Conservation (phyloP, 2,113 vertebrate species). For the Caracal caracal region DNA sequence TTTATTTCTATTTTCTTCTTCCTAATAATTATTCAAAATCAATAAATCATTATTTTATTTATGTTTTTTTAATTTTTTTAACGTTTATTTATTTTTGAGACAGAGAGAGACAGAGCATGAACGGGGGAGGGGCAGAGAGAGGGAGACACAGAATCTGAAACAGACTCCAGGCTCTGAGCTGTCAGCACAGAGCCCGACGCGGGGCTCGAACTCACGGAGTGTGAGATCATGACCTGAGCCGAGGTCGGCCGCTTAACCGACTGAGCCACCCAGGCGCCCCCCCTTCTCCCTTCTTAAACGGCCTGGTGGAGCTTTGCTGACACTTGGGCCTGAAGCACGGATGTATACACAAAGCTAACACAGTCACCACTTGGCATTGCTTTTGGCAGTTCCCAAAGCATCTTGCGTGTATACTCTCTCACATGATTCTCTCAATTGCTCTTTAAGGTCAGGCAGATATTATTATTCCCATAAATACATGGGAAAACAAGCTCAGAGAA, state of each 20-base stretch:
- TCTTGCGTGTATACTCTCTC: not conserved
- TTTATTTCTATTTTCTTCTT: not conserved
- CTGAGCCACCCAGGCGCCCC: no score
- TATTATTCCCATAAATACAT: not conserved
- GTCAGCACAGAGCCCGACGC: no score
- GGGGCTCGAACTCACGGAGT: no score
- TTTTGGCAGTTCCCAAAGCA: not conserved
- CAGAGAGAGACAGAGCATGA: no score
- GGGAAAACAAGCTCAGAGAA: slow-evolving; percentile 12
- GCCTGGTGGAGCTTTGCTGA: not conserved
- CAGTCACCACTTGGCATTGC: not conserved
- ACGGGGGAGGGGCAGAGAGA: no score
- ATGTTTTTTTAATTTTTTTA: no score
- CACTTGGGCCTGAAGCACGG: not conserved
- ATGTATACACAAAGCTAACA: not conserved
- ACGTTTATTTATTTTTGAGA: no score
- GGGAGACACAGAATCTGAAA: no score
- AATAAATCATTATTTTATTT: not conserved
- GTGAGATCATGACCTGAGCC: no score
- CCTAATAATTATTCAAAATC: not conserved
- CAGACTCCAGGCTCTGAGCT: no score
- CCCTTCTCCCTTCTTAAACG: not conserved
- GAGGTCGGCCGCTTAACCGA: no score
- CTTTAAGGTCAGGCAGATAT: not conserved
- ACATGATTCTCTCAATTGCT: not conserved